Percentiles rank a stretch among this genome's conserved stretches.
Conservation (phyloP, 2,888 invertebrate genomes). For the Druceiella hillmani region DNA sequence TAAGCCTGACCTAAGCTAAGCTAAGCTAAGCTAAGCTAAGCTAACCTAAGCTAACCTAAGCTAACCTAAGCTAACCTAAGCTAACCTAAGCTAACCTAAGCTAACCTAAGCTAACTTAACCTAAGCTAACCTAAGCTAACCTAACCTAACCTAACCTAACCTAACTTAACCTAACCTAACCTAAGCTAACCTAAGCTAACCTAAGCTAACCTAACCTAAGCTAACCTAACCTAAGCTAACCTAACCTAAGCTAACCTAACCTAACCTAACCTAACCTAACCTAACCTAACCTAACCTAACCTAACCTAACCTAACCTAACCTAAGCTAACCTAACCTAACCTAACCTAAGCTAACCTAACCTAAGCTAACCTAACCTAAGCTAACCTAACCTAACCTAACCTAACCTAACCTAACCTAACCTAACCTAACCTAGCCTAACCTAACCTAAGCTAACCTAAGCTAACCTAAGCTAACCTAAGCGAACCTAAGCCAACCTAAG, state of each 20-base stretch:
- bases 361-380: constrained; percentile 22
- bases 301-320: constrained; percentile 20
- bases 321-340: constrained; percentile 20
- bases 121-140: constrained; percentile 7
- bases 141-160: constrained; percentile 7
- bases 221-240: constrained; percentile 20
- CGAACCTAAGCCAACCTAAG: constrained; percentile 23
- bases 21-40: not conserved
- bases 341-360: constrained; percentile 15
- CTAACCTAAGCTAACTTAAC: constrained; percentile 10
- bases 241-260: constrained; percentile 13
- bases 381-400: constrained; percentile 21
- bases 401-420: constrained; percentile 20
- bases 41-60: not conserved
- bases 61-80: not conserved
- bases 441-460: constrained; percentile 23
- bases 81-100: not conserved
- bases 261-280: constrained; percentile 21
- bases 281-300: constrained; percentile 14
- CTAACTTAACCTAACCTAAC: constrained; percentile 7
- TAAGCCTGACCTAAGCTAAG: not conserved
- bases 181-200: constrained; percentile 19
- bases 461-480: constrained; percentile 23
- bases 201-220: constrained; percentile 20
- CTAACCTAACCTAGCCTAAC: constrained; percentile 17